Percentiles rank a stretch among this genome's conserved stretches.
Conservation (phyloP, 2,888 invertebrate species). For the Troilus luridus region DNA sequence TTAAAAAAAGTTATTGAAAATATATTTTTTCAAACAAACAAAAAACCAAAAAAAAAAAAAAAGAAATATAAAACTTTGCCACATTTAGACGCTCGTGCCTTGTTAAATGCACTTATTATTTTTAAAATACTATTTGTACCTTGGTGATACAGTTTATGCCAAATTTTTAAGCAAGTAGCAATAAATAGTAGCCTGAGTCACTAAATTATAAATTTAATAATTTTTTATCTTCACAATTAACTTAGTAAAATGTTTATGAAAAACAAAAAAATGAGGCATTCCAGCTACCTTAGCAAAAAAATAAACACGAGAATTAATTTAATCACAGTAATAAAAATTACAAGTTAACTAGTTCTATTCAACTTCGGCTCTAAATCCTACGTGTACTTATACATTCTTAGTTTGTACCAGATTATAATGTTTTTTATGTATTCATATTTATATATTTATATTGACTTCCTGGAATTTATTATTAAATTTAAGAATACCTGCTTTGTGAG, state of each 20-base stretch:
- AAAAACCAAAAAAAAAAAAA: slow-evolving; percentile 35
- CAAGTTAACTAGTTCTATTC: slow-evolving; percentile 32
- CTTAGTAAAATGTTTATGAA: slow-evolving; percentile 47
- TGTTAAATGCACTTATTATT: slow-evolving; percentile 60
- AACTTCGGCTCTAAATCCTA: slow-evolving; percentile 47
- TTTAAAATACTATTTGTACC: slow-evolving; percentile 59
- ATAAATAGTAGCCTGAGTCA: slow-evolving; percentile 57
- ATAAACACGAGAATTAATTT: neutral
- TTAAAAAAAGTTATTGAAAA: slow-evolving; percentile 38
- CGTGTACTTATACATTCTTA: slow-evolving; percentile 51
- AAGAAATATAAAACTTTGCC: slow-evolving; percentile 23
- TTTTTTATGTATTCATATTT: slow-evolving; percentile 55
- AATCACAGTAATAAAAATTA: neutral
- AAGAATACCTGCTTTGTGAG: slow-evolving; percentile 53
- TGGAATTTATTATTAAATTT: slow-evolving; percentile 47
- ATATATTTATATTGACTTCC: slow-evolving; percentile 56
- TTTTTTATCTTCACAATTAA: slow-evolving; percentile 49
- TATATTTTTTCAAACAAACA: slow-evolving; percentile 56
- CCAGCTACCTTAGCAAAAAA: slow-evolving; percentile 52
- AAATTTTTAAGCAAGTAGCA: slow-evolving; percentile 58
- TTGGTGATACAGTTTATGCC: slow-evolving; percentile 57
- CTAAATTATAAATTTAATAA: slow-evolving; percentile 51
- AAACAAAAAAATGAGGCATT: slow-evolving; percentile 53
- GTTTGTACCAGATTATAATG: slow-evolving; percentile 39
- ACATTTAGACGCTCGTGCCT: slow-evolving; percentile 59